Conservation (phyloP, 2,888 invertebrate genomes). For the Vanessa cardui region DNA sequence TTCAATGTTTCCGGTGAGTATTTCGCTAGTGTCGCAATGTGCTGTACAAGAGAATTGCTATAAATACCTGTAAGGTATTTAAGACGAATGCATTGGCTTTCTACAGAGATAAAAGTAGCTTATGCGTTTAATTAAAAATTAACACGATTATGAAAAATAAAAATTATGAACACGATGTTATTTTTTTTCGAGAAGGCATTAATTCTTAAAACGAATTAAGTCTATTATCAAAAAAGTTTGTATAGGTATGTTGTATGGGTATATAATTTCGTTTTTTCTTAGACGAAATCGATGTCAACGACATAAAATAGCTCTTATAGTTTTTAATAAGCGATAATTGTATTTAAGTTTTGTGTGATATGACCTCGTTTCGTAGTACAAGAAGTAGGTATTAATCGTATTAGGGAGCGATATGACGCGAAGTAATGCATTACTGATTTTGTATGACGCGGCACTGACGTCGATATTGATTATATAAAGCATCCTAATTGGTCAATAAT, state of each 20-base stretch:
- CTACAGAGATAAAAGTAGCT: not conserved
- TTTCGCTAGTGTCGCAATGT: constrained; percentile 12
- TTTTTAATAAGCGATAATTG: not conserved
- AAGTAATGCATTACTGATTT: constrained; percentile 2
- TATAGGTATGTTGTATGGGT: too few relatives aligned
- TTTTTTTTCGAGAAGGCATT: too few relatives aligned
- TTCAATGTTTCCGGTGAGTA: not conserved
- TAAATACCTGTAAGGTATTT: constrained; percentile 7
- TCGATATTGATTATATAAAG: not conserved
- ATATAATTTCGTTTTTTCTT: too few relatives aligned
- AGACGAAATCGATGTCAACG: too few relatives aligned
- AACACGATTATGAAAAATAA: too few relatives aligned
- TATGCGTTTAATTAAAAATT: too few relatives aligned
- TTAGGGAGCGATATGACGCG: not conserved
- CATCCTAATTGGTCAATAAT: not conserved
- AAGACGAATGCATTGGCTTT: not conserved
- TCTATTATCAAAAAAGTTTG: too few relatives aligned
- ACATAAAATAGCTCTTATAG: too few relatives aligned
- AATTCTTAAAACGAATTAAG: too few relatives aligned
- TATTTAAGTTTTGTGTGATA: not conserved
- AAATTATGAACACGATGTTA: too few relatives aligned
- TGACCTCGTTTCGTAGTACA: not conserved
- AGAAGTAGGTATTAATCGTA: not conserved
- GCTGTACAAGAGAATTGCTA: constrained; percentile 20
- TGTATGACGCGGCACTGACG: not conserved